phyloP scores from a whole-genome alignment of 2,113 vertebrate genomes.

The Rhea americana region DNA sequence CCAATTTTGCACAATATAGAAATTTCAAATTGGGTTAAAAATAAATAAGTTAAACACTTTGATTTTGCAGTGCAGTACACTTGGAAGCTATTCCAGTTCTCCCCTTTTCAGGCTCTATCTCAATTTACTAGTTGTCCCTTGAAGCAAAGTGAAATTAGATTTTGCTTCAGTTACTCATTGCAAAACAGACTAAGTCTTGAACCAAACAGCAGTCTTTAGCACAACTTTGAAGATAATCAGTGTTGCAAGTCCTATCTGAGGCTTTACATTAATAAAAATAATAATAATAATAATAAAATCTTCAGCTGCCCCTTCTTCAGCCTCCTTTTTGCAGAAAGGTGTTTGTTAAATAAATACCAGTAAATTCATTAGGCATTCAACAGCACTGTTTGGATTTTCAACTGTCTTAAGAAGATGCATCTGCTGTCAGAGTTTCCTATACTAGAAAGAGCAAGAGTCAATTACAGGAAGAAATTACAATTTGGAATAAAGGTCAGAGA shows the following conservation, averaged over 20 bases:
- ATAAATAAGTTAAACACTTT: neutral
- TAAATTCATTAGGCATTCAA: neutral
- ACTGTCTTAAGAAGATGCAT: neutral
- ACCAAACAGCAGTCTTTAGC: neutral
- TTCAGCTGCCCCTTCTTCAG: neutral
- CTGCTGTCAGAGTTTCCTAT: neutral
- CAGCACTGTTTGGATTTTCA: neutral
- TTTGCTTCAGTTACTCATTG: neutral
- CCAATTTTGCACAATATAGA: too few relatives aligned
- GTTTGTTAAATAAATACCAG: neutral
- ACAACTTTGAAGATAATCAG: neutral
- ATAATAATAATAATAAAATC: neutral
- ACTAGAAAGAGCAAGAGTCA: constrained; percentile 1
- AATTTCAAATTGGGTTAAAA: neutral
- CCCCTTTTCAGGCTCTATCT: neutral
- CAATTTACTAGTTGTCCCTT: neutral
- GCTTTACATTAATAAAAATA: neutral
- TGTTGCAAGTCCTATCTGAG: neutral
- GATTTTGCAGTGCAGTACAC: neutral
- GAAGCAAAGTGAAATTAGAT: neutral
- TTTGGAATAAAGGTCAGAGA: constrained; percentile 18
- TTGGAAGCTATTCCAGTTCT: neutral
- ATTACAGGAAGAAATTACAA: constrained; percentile 51
- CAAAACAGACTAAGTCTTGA: neutral
- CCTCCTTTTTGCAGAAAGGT: neutral